A percentile compares a stretch with the other conserved stretches of the same genome.
Evolutionary conservation across 1,140 invertebrate species (phyloP).

Genomic region (Drosophila auraria): DNA sequence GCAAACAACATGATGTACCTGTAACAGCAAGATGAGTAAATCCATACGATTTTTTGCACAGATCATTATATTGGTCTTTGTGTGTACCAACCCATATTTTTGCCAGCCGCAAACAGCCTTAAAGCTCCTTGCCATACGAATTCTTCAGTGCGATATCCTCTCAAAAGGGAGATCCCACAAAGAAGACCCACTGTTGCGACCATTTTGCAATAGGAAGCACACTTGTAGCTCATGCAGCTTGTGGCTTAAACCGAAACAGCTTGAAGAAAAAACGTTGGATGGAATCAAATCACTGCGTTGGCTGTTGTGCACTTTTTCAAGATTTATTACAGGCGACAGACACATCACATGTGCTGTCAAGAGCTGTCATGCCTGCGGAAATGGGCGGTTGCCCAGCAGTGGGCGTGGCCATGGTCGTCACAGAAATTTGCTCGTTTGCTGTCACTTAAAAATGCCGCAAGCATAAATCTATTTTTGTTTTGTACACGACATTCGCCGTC

Average conservation of each 20-base stretch:
- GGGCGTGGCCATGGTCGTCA: slow-evolving; percentile 34
- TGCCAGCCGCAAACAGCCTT: too few relatives aligned
- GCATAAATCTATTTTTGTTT: slow-evolving; percentile 82
- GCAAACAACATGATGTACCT: not conserved
- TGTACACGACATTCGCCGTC: slow-evolving; percentile 50
- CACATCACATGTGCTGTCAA: slow-evolving; percentile 75
- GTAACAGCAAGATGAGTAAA: too few relatives aligned
- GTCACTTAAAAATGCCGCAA: slow-evolving; percentile 83
- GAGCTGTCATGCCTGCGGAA: slow-evolving; percentile 47
- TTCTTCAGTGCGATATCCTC: not conserved
- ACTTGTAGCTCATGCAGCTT: slow-evolving; percentile 63
- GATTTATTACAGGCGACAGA: slow-evolving; percentile 79
- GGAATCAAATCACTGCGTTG: slow-evolving; percentile 66
- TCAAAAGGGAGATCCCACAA: not conserved
- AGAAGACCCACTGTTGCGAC: slow-evolving; percentile 31
- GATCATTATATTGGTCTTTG: too few relatives aligned
- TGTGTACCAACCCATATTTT: not conserved
- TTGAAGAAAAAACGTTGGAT: slow-evolving; percentile 35
- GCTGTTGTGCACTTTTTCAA: slow-evolving; percentile 66
- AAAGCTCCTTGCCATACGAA: too few relatives aligned
- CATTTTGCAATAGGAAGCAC: slow-evolving; percentile 47
- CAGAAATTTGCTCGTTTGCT: slow-evolving; percentile 79
- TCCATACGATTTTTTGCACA: too few relatives aligned
- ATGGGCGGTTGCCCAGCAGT: not conserved
- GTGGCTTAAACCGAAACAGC: slow-evolving; percentile 38